These are phyloP conservation scores for Tenthredo mesomela DNA, from an alignment of 2,888 invertebrate species.

Conservation along the genomic window DNA sequence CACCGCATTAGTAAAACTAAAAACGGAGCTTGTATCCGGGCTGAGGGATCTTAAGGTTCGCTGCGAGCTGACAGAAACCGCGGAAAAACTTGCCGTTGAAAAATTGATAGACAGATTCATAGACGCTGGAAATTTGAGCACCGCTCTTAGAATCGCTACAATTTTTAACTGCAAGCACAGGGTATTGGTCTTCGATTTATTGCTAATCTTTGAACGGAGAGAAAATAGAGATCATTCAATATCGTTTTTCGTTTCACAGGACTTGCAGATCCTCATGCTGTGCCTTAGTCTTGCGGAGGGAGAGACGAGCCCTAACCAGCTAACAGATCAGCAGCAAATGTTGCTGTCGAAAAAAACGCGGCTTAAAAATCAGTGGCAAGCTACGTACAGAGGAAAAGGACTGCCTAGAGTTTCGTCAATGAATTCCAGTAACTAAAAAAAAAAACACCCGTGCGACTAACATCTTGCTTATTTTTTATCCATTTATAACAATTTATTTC, in stretches of 20 bases:
- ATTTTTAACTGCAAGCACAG: slow-evolving; percentile 74
- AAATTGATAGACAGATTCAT: slow-evolving; percentile 80
- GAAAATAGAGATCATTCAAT: neutral
- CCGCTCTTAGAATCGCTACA: slow-evolving; percentile 81
- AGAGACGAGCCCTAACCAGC: slow-evolving; percentile 81
- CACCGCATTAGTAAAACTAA: slow-evolving; percentile 68
- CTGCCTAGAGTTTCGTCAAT: slow-evolving; percentile 2
- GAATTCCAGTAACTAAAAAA: slow-evolving; percentile 25
- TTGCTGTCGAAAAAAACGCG: slow-evolving; percentile 74
- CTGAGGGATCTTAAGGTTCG: slow-evolving; percentile 65
- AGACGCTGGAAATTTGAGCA: slow-evolving; percentile 81
- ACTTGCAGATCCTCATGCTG: slow-evolving; percentile 82
- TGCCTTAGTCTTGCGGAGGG: slow-evolving; percentile 85
- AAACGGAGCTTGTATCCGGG: slow-evolving; percentile 70
- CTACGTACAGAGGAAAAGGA: slow-evolving; percentile 53
- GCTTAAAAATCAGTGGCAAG: slow-evolving; percentile 45
- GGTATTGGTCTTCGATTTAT: slow-evolving; percentile 60
- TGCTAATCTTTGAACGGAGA: neutral
- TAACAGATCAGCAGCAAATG: slow-evolving; percentile 84
- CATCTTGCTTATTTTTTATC: neutral
- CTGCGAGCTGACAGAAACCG: slow-evolving; percentile 65
- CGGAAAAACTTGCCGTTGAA: slow-evolving; percentile 67
- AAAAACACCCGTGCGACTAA: neutral
- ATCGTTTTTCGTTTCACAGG: slow-evolving; percentile 64
- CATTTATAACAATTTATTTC: neutral